Base-by-base conservation (phyloP, 2,113 vertebrate species). In the Atherinomorus stipes region DNA sequence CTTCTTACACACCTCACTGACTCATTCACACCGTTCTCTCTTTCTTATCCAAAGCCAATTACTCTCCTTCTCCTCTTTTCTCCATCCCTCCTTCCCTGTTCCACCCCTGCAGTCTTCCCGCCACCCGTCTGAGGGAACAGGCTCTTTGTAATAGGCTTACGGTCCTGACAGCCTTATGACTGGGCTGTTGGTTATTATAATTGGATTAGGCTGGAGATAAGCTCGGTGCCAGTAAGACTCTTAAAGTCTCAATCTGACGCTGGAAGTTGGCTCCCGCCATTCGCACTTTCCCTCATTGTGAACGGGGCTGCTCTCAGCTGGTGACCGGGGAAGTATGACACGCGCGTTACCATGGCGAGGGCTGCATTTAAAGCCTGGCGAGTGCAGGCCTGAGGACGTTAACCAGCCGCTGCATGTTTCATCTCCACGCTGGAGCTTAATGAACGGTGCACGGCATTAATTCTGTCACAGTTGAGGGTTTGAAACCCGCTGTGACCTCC, bases 161-260 rank as follows among this genome's bases (percentile, higher is more conserved):
- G 28, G 66, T 67, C 49, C 54, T 86, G 83, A 81, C 83, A 89
- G 80, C 78, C 82, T 77, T 82, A 79, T 80, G 82, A 89, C 75
- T 81, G 81, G 72, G 84, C 82, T 80, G 81, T 72, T 89, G 84
- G 72, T 85, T 91, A 75, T 82, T 85, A 79, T 89, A 87, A 91
- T 88, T 86, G 89, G 85, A 91, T 91, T 88, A 86, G 37, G 60
- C 65, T 45, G 68, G 52, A 85, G 87, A 91, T 88, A 86, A 89
- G 19, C 88, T 74, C 19, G 54, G 49, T 83, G 87, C 83, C 83
- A 88, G 76, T 83, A 88, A 84, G 70, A 84, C 76, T 87, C 78
- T 86, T 83, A 83, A 70, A 88, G 81, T 73, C 78, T 84, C 81
- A 84, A 76, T 84, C 81, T 67, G 2, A 28, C 64, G 74, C 66